Conservation (phyloP, 2,888 invertebrate genomes). For the Cristatella mucedo region DNA sequence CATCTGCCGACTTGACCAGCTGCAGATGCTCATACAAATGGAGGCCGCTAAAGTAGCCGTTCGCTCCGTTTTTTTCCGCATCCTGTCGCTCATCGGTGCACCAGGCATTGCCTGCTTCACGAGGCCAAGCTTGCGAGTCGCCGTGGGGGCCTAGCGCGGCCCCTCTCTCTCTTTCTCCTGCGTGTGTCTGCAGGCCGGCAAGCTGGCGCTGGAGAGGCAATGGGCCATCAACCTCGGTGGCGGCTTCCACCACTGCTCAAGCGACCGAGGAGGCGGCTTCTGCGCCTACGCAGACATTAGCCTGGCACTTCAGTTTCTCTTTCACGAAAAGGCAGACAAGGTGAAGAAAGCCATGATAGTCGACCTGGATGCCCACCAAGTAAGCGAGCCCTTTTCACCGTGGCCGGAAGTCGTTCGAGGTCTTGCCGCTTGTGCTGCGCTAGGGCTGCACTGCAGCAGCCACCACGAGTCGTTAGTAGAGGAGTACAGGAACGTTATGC, state of each 20-base stretch:
- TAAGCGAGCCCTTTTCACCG: slow-evolving; percentile 21
- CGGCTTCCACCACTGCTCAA: slow-evolving; percentile 75
- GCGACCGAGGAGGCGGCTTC: slow-evolving; percentile 62
- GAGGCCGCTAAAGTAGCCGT: too few relatives aligned
- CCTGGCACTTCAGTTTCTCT: slow-evolving; percentile 53
- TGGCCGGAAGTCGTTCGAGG: background rate
- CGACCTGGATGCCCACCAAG: slow-evolving; percentile 81
- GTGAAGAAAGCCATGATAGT: slow-evolving; percentile 56
- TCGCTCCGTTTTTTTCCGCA: too few relatives aligned
- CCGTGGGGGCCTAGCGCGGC: too few relatives aligned
- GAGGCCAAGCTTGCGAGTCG: too few relatives aligned
- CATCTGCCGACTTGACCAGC: too few relatives aligned
- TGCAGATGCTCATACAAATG: too few relatives aligned
- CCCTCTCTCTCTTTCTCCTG: too few relatives aligned
- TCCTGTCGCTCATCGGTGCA: too few relatives aligned
- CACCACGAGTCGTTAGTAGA: too few relatives aligned
- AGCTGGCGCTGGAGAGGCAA: slow-evolving; percentile 60
- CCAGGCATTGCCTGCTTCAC: too few relatives aligned
- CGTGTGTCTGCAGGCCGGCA: slow-evolving; percentile 47
- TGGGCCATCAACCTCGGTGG: slow-evolving; percentile 82
- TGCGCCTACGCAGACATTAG: slow-evolving; percentile 80
- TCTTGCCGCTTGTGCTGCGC: slow-evolving; percentile 1
- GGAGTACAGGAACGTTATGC: too few relatives aligned
- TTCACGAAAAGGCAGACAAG: slow-evolving; percentile 39
- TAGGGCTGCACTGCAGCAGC: too few relatives aligned